Percentiles rank a stretch among this genome's conserved stretches.
These are phyloP conservation scores for Aix galericulata DNA, from an alignment of 2,113 vertebrate genomes.

Conservation along the genomic window DNA sequence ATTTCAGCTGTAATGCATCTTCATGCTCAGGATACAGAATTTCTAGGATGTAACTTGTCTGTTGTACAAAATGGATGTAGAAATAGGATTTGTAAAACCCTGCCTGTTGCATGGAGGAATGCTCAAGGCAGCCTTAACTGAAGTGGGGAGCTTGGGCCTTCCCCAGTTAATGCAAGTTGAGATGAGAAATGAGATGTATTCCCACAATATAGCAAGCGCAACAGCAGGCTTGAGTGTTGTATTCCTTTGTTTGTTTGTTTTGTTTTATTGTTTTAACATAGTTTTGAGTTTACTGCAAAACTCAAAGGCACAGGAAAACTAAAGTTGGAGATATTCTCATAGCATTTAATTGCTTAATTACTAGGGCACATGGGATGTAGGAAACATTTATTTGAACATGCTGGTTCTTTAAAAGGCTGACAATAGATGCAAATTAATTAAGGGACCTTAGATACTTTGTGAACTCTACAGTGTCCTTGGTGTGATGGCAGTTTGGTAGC, in stretches of 20 bases:
- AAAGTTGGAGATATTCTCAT: not conserved
- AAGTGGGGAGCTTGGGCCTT: not conserved
- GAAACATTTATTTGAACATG: not conserved
- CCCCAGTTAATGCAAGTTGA: no score
- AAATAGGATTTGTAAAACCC: not conserved
- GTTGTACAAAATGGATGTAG: not conserved
- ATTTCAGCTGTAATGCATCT: not conserved
- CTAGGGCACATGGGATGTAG: not conserved
- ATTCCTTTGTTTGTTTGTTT: not conserved
- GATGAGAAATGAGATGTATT: not conserved
- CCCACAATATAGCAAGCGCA: not conserved
- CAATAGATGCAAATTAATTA: not conserved
- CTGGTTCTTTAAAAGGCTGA: not conserved
- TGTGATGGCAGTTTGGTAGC: not conserved
- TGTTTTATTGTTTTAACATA: not conserved
- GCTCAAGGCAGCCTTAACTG: not conserved
- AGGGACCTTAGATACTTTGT: not conserved
- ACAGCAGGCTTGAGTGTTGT: not conserved
- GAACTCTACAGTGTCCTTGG: not conserved
- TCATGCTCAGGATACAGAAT: not conserved
- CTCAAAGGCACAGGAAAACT: not conserved
- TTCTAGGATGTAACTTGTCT: not conserved
- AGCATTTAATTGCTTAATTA: not conserved
- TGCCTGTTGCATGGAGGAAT: not conserved
- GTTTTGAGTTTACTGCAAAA: not conserved